Conservation (phyloP, 2,113 vertebrate species). For the Mandrillus leucophaeus region DNA sequence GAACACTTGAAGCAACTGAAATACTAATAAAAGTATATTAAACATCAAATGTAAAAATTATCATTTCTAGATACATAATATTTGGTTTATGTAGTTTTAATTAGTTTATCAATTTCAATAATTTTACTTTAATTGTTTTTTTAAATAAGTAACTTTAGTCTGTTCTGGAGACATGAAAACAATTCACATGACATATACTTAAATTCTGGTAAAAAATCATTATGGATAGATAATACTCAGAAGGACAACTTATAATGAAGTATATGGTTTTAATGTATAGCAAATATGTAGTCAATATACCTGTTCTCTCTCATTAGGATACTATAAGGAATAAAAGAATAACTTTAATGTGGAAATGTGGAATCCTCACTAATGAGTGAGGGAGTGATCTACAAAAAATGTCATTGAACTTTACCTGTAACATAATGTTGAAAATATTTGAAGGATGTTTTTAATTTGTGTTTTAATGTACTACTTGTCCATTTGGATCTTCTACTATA, state of each 20-base stretch:
- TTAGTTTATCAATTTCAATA: slow-evolving; percentile 25
- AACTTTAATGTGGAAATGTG: neutral
- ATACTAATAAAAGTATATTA: neutral
- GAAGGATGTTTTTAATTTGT: neutral
- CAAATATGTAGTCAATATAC: neutral
- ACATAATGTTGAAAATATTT: neutral
- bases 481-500: neutral
- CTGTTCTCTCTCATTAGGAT: neutral
- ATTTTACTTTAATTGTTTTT: neutral
- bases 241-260: neutral
- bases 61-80: neutral
- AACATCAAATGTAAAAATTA: neutral
- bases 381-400: neutral
- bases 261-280: neutral
- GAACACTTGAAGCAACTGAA: neutral
- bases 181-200: neutral
- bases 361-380: neutral
- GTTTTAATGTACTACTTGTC: neutral
- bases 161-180: neutral
- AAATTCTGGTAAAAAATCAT: neutral
- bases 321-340: neutral
- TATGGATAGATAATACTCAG: neutral
- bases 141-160: neutral
- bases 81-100: slow-evolving; percentile 3
- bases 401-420: neutral